Evolutionary conservation across 2,797 vertebrate genomes (phyloP).

Genomic region (Enteromius unitaeniatus): DNA sequence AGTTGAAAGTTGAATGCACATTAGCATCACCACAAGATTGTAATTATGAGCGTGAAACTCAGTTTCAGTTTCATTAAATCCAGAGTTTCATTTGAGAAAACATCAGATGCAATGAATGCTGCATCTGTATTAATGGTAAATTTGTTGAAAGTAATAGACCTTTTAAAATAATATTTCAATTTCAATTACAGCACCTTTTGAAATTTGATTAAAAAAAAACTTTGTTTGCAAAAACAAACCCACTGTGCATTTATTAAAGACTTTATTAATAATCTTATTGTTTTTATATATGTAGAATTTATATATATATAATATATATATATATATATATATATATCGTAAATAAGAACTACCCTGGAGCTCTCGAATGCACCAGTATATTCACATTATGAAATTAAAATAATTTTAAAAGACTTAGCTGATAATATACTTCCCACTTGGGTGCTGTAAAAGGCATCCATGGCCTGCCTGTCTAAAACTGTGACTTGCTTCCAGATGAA

Average conservation of each 20-base stretch:
- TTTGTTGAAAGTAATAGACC: not conserved
- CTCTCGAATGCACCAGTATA: not conserved
- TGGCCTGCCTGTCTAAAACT: constrained; percentile 66
- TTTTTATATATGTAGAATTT: not conserved
- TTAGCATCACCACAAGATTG: not conserved
- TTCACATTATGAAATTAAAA: not conserved
- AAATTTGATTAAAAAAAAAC: not conserved
- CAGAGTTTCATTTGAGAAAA: not conserved
- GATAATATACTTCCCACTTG: not conserved
- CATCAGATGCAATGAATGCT: not conserved
- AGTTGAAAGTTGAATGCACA: too few species aligned
- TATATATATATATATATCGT: not conserved
- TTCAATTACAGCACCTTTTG: not conserved
- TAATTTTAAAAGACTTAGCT: not conserved
- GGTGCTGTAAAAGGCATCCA: constrained; percentile 38
- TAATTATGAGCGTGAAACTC: not conserved
- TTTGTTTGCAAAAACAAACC: too few species aligned
- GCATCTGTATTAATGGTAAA: not conserved
- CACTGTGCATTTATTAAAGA: not conserved
- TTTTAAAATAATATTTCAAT: not conserved
- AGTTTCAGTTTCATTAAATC: too few species aligned
- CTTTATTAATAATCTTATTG: not conserved
- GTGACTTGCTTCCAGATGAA: constrained; percentile 75
- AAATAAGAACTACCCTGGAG: not conserved
- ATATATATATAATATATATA: too few species aligned